Evolutionary conservation across 2,113 vertebrate species (phyloP), one percentile per base, ranked within the genome.

Genomic region (Aplodontia rufa): DNA sequence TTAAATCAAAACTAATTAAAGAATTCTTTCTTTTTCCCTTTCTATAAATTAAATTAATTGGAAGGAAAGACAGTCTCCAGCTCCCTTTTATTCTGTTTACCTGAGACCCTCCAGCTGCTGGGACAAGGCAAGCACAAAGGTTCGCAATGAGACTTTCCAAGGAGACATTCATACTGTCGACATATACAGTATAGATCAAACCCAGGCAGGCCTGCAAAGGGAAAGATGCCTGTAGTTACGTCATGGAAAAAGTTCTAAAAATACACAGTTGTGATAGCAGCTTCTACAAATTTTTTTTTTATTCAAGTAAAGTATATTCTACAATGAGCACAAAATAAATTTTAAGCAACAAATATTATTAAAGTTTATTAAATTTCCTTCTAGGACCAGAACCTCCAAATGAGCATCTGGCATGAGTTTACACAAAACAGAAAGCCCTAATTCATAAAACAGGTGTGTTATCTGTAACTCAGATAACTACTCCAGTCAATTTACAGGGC

Each of bases 101-200:
- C 99, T 99, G 99, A 94, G 99, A 99, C 90, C 99, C 99, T 95
- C 99, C 99, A 90, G 99, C 98, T 26, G 99, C 97, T 78, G 99
- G 99, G 95, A 99, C 99, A 95, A 99, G 98, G 98, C 99, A 99
- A 8, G 99, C 99, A 71, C 99, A 99, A 37, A 99, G 99, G 97
- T 99, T 99, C 97, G 99, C 99, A 98, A 99, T 99, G 87, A 99
- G 98, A 87, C 98, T 98, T 96, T 99, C 99, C 98, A 99, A 98
- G 49, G 99, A 98, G 95, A 99, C 99, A 90, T 97, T 99, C 94
- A 99, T 98, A 97, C 98, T 99, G 95, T 99, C 99, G 45, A 99
- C 99, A 93, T 99, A 99, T 47, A 99, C 99, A 0, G 99, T 99
- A 95, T 99, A 99, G 98, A 99, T 98, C 96, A 99, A 97, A 87